Evolutionary conservation across 2,113 vertebrate genomes (phyloP), one percentile per base, ranked within the genome.

Genomic region (Panthera tigris): DNA sequence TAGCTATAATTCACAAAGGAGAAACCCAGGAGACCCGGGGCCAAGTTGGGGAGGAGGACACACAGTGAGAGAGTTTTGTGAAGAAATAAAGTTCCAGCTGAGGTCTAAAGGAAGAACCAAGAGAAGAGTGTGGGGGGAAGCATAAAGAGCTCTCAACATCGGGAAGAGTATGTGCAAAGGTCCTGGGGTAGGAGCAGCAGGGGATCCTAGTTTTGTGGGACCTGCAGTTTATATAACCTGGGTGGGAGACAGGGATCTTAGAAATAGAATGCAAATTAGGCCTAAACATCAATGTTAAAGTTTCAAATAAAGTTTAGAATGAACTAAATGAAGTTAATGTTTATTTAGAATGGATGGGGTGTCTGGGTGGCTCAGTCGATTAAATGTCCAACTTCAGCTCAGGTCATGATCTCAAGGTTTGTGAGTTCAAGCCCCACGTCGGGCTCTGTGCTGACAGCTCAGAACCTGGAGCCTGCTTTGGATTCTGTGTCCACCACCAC

Each of bases 11-110:
- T 33, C 65, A 16, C 57, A 19, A 5, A 68, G 61, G 41, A 39
- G 39, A 79, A 68, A 6, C 14, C 78, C 29, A 31, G 41, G 45
- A 80, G 74, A 45, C 50, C 9, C 0, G 19, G 3, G 19, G 3
- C 8, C 29, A 31, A 1, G 48, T 0, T 4, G 25, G 21, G 29
- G 11, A 29, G 18, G 18, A 1, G 11, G 8, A 15, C 4, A 0
- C 4, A 1, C 1, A 5, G 7, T 36, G 7, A 55, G 33, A 66
- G 33, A 12, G 13, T 1, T 86, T 7, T 16, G 33, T 41, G 50
- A 65, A 92, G 21, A 69, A 14, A 41, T n/a, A 12, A 39, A 82
- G 7, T 14, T 29, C 5, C 0, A 66, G 50, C 48, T n/a, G 36
- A 71, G 33, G 7, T 65, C 52, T 52, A 80, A 88, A 76, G 69